Conservation (phyloP, 2,888 invertebrate species). For the Aradus depressus region DNA sequence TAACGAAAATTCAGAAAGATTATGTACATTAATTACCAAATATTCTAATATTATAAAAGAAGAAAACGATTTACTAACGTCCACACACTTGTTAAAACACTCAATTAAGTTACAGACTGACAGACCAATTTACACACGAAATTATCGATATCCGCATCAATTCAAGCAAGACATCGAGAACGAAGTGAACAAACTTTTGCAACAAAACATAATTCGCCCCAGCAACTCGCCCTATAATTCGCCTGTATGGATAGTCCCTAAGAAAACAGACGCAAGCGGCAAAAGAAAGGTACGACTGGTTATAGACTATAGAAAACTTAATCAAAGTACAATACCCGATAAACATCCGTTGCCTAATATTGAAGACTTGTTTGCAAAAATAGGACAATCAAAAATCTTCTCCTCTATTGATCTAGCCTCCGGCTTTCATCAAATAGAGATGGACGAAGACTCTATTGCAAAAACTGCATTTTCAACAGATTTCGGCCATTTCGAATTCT, state of each 20-base stretch:
- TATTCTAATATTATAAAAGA: slow-evolving; percentile 17
- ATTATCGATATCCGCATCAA: slow-evolving; percentile 20
- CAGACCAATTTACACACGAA: slow-evolving; percentile 16
- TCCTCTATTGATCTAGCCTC: slow-evolving; percentile 9
- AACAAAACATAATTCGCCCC: slow-evolving; percentile 16
- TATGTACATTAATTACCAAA: slow-evolving; percentile 3
- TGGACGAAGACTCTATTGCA: slow-evolving; percentile 7
- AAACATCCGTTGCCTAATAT: slow-evolving; percentile 20
- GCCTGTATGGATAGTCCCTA: slow-evolving; percentile 9
- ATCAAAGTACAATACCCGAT: slow-evolving; percentile 16
- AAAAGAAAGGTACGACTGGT: slow-evolving; percentile 16
- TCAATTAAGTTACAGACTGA: slow-evolving; percentile 18
- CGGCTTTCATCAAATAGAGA: slow-evolving; percentile 16
- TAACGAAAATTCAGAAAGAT: slow-evolving; percentile 2
- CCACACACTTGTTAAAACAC: slow-evolving; percentile 17
- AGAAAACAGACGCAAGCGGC: slow-evolving; percentile 12
- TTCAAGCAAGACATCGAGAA: slow-evolving; percentile 14
- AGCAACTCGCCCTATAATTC: slow-evolving; percentile 16
- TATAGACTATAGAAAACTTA: slow-evolving; percentile 18
- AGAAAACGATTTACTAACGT: slow-evolving; percentile 8
- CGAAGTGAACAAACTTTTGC: slow-evolving; percentile 14
- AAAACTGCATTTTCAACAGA: slow-evolving; percentile 21
- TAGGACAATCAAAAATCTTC: slow-evolving; percentile 14
- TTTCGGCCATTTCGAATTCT: slow-evolving; percentile 11
- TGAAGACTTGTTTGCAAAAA: slow-evolving; percentile 17